Evolutionary conservation across 2,113 vertebrate genomes (phyloP), one percentile per base, ranked within the genome.

Genomic region (Xenopus tropicalis): DNA sequence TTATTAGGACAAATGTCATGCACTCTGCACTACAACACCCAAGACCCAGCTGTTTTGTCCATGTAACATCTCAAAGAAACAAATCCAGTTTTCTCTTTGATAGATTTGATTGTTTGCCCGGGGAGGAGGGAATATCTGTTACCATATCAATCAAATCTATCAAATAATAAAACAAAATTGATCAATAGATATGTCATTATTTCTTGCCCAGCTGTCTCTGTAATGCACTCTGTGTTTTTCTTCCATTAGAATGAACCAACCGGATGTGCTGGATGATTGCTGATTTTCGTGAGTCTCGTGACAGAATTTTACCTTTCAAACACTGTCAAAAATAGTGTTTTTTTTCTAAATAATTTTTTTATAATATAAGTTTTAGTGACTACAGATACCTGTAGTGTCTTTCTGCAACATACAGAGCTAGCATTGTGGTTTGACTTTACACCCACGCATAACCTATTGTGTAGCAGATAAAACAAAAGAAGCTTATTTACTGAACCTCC

Each of bases 351-450:
- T 8, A n/a, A n/a, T 1, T 54, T 3, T n/a, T 54, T 54, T 54
- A 17, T 54, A 4, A 1, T 54, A 4, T 54, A 54, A n/a, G 52
- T 3, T 54, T 14, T 17, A 48, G 19, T n/a, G 52, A 37, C 29
- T 37, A 37, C 2, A 37, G 5, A 37, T 37, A 37, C 16, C 9
- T 54, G 16, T n/a, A n/a, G 16, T 54, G 14, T 54, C n/a, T 17
- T 9, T 54, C 52, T n/a, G 43, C 73, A 81, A 54, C 70, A 62
- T 51, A 71, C 62, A 70, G 52, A 20, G 52, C 3, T 71, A 74
- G 74, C 77, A 70, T n/a, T 83, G 84, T 81, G 82, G 82, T 87
- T 85, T 85, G 74, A 52, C 71, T 77, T 71, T 68, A 84, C 85
- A 71, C 86, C 85, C 83, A 87, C 85, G 59, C 73, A 58, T 58